Evolutionary conservation across 2,113 vertebrate species (phyloP).

Genomic region (Neodon shergylaensis): DNA sequence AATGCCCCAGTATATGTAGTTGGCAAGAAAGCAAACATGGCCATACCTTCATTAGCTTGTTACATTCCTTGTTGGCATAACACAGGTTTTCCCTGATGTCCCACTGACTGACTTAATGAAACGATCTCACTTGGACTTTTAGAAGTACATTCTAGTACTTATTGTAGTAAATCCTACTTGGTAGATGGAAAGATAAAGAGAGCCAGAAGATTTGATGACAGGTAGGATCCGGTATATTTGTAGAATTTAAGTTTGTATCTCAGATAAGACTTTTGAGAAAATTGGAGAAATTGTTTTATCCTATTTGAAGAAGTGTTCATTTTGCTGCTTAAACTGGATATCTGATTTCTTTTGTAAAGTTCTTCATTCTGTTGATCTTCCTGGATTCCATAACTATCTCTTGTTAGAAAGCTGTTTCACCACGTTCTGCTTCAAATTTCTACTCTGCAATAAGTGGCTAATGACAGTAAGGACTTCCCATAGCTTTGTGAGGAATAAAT

Average conservation of each 20-base stretch:
- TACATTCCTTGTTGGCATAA: not conserved
- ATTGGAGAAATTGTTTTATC: not conserved
- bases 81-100: not conserved
- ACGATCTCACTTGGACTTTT: not conserved
- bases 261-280: not conserved
- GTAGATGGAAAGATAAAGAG: not conserved
- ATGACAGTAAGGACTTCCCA: not conserved
- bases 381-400: not conserved
- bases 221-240: not conserved
- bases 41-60: not conserved
- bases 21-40: not conserved
- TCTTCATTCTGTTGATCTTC: not conserved
- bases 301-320: not conserved
- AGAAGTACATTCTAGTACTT: not conserved
- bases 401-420: not conserved
- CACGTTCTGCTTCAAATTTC: not conserved
- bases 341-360: not conserved
- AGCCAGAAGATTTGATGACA: not conserved
- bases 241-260: not conserved
- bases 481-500: not conserved
- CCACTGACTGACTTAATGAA: not conserved
- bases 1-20: not conserved
- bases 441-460: not conserved
- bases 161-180: not conserved
- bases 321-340: not conserved